phyloP scores from a whole-genome alignment of 2,797 vertebrate species.

The Urocyon cinereoargenteus region DNA sequence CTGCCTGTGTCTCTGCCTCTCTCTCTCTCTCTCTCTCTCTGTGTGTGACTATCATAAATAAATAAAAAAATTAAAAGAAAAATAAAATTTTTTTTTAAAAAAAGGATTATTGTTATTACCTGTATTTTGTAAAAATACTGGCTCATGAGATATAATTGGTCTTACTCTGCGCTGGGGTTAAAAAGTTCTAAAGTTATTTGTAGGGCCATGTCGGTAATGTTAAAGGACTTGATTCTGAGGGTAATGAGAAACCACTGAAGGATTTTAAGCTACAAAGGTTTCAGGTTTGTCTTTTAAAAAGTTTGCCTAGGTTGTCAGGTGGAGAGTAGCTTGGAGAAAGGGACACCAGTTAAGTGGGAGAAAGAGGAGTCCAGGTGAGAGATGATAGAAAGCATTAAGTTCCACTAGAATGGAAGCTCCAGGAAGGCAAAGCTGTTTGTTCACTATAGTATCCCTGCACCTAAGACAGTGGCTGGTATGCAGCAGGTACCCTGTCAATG shows the following conservation, averaged over 20 bases:
- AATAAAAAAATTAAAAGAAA: too few relatives aligned
- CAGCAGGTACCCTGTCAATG: not conserved
- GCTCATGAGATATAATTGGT: not conserved
- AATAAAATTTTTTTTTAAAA: too few relatives aligned
- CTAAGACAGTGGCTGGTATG: not conserved
- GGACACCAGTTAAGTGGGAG: not conserved
- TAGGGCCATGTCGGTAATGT: not conserved
- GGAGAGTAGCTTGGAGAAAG: not conserved
- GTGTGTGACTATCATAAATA: too few relatives aligned
- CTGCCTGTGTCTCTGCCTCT: too few relatives aligned
- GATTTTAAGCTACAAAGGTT: slow-evolving; percentile 41
- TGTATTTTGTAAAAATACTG: not conserved
- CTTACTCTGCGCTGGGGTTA: not conserved
- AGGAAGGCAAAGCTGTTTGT: not conserved
- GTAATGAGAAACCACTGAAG: not conserved
- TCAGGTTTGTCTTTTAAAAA: slow-evolving; percentile 37
- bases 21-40: too few relatives aligned
- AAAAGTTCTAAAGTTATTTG: slow-evolving; percentile 3
- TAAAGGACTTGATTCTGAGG: not conserved
- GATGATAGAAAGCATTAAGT: not conserved
- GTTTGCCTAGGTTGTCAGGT: not conserved
- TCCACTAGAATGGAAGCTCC: not conserved
- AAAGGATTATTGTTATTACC: not conserved
- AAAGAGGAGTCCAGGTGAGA: not conserved
- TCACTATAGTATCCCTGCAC: not conserved